A percentile compares a stretch with the other conserved stretches of the same genome.
These are phyloP conservation scores for Melanerpes aurifrons DNA, from an alignment of 2,113 vertebrate species.

Conservation along the genomic window DNA sequence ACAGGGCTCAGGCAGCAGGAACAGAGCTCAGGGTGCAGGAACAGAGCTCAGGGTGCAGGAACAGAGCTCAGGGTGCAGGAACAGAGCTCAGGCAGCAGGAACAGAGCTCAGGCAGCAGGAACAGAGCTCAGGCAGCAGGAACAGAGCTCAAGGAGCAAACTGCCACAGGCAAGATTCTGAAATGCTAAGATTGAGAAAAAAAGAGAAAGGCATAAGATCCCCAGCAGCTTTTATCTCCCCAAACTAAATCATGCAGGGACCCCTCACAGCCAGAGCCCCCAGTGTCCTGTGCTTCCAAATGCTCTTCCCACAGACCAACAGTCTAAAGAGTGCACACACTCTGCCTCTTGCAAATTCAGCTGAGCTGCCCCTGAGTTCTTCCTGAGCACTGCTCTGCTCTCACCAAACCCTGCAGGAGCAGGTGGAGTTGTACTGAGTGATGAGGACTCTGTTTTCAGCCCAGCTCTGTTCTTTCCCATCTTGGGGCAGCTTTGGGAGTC, in stretches of 20 bases:
- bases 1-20: accelerated
- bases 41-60: accelerated
- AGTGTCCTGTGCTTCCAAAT: background rate
- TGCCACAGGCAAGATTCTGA: background rate
- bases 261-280: background rate
- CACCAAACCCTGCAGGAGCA: background rate
- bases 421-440: background rate
- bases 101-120: background rate
- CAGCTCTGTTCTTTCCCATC: no score
- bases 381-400: background rate
- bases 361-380: background rate
- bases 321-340: background rate
- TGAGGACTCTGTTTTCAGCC: background rate
- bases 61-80: accelerated
- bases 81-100: no score
- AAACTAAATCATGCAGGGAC: background rate
- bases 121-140: background rate
- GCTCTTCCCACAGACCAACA: background rate
- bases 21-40: accelerated
- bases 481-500: background rate
- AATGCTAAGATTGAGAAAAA: background rate
- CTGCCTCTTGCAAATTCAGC: background rate
- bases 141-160: background rate
- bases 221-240: background rate
- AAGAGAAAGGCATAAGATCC: background rate